Conservation (phyloP, 2,113 vertebrate genomes). For the Albula goreensis region DNA sequence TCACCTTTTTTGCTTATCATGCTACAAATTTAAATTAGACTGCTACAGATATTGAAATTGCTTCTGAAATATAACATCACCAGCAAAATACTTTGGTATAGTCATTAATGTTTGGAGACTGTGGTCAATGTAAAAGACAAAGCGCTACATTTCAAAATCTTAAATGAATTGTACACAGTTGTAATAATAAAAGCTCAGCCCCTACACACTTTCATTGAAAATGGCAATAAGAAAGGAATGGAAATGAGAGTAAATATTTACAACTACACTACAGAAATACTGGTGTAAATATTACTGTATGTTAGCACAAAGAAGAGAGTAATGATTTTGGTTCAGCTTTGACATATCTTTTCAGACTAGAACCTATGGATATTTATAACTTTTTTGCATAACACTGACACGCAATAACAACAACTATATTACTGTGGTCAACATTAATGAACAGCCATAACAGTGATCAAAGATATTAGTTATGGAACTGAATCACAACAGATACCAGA, state of each 20-base stretch:
- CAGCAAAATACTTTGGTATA: slow-evolving; percentile 73
- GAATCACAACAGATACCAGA: neutral
- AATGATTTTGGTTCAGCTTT: neutral
- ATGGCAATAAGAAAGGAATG: neutral
- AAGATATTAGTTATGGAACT: neutral
- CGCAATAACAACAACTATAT: slow-evolving; percentile 6
- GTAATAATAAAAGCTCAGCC: slow-evolving; percentile 41
- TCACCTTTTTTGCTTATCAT: slow-evolving; percentile 53
- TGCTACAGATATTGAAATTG: slow-evolving; percentile 42
- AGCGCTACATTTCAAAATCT: slow-evolving; percentile 49
- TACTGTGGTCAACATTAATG: neutral
- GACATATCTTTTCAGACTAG: neutral
- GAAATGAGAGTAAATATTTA: neutral
- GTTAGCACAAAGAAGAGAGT: neutral
- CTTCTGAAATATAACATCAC: slow-evolving; percentile 39
- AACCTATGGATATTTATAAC: neutral
- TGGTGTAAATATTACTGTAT: neutral
- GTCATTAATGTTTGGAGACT: slow-evolving; percentile 55
- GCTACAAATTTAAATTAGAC: slow-evolving; percentile 21
- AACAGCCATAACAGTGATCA: neutral
- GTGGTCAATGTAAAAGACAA: slow-evolving; percentile 48
- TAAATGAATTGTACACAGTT: slow-evolving; percentile 50
- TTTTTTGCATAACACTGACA: neutral
- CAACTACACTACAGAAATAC: neutral
- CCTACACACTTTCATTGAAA: slow-evolving; percentile 34